Conservation (phyloP, 2,797 vertebrate genomes). For the Anomalospiza imberbis region DNA sequence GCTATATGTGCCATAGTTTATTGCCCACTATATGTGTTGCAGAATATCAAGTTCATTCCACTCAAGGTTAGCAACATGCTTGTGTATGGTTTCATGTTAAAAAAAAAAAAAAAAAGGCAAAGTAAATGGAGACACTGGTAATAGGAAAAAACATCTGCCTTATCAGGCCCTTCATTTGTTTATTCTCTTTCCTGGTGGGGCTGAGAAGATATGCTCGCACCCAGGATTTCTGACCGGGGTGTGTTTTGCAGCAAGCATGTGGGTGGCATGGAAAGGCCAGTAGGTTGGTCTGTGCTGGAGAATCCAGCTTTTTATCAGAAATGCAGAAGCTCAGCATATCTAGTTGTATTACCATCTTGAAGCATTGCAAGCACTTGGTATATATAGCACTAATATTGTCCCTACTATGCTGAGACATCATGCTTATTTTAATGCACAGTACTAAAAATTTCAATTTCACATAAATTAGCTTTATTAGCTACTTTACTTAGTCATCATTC, state of each 20-base stretch:
- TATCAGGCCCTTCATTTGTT: background rate
- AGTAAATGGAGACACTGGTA: background rate
- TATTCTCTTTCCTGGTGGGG: background rate
- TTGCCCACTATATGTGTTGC: background rate
- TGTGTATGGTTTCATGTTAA: background rate
- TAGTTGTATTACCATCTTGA: constrained; percentile 5
- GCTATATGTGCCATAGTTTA: constrained; percentile 33
- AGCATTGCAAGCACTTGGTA: background rate
- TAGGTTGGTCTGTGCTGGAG: background rate
- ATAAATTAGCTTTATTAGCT: constrained; percentile 61
- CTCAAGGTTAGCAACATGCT: constrained; percentile 36
- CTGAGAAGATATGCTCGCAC: background rate
- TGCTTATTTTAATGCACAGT: constrained; percentile 53
- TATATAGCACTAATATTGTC: constrained; percentile 26
- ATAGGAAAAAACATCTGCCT: background rate
- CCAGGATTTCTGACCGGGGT: background rate
- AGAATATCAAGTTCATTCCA: background rate
- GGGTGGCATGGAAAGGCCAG: background rate
- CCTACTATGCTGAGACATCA: constrained; percentile 48
- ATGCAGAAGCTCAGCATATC: background rate
- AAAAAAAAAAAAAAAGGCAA: background rate
- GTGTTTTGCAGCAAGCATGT: background rate
- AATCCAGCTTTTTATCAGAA: constrained; percentile 1
- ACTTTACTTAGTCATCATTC: constrained; percentile 64
- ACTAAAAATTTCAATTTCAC: constrained; percentile 56